A percentile compares a stretch with the other conserved stretches of the same genome.
Evolutionary conservation across 2,797 vertebrate genomes (phyloP).

Genomic region (Sebastes oblongus): DNA sequence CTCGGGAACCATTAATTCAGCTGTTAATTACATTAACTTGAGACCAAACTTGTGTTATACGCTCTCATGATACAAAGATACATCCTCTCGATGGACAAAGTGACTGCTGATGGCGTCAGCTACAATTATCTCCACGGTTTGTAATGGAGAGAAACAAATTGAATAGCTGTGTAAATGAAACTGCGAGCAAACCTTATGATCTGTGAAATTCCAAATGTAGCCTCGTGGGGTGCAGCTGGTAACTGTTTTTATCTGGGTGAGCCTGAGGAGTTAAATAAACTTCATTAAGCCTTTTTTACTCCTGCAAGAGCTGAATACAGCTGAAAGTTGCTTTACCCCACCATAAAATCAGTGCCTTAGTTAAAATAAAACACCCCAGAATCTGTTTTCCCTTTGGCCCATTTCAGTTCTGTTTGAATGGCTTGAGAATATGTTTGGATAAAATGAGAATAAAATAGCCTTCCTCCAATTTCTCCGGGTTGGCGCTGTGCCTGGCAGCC

Average conservation of each 20-base stretch:
- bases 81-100: conserved; percentile 23
- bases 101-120: conserved; percentile 47
- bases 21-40: conserved; percentile 40
- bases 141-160: conserved; percentile 61
- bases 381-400: conserved; percentile 52
- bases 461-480: conserved; percentile 6
- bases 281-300: conserved; percentile 80
- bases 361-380: conserved; percentile 39
- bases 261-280: conserved; percentile 84
- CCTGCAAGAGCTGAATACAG: conserved; percentile 67
- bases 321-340: conserved; percentile 45
- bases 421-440: conserved; percentile 47
- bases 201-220: conserved; percentile 73
- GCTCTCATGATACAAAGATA: conserved; percentile 1
- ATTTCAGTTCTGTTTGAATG: conserved; percentile 43
- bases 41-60: conserved; percentile 25
- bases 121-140: conserved; percentile 48
- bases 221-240: conserved; percentile 81
- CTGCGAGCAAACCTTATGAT: conserved; percentile 66
- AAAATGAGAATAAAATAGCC: conserved; percentile 46
- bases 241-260: conserved; percentile 87
- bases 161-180: conserved; percentile 67
- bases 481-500: conserved; percentile 8
- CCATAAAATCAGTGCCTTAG: conserved; percentile 55
- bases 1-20: conserved; percentile 24